Evolutionary conservation across 2,113 vertebrate species (phyloP).

Genomic region (Notarius quadriscutis): DNA sequence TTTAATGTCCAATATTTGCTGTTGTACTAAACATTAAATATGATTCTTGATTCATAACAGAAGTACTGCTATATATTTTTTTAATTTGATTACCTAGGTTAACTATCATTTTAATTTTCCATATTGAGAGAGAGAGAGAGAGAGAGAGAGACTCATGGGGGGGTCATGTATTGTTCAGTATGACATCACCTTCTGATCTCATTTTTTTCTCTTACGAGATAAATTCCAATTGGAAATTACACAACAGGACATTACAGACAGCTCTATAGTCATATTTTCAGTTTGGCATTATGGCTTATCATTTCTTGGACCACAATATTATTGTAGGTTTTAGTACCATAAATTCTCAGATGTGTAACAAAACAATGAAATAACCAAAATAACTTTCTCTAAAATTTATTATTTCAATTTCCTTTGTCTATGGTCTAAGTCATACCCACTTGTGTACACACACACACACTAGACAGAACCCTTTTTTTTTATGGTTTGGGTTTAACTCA

Average conservation of each 20-base stretch:
- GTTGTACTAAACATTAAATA: background rate
- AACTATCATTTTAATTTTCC: background rate
- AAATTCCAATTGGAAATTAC: constrained; percentile 24
- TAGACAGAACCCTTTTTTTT: background rate
- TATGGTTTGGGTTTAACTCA: constrained; percentile 9
- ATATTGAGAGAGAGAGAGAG: background rate
- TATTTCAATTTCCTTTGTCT: constrained; percentile 19
- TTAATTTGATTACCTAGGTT: background rate
- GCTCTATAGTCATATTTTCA: constrained; percentile 30
- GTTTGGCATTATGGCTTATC: constrained; percentile 28
- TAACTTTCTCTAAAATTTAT: background rate
- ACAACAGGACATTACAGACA: constrained; percentile 15
- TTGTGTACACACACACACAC: background rate
- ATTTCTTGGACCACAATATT: constrained; percentile 32
- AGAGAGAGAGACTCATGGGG: background rate
- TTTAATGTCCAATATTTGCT: background rate
- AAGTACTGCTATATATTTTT: background rate
- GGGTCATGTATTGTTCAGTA: constrained; percentile 11
- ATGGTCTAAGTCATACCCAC: constrained; percentile 8
- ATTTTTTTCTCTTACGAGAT: constrained; percentile 12
- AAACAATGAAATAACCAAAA: constrained; percentile 14
- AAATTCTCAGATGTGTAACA: constrained; percentile 21
- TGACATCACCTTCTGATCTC: constrained; percentile 35
- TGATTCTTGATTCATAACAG: background rate
- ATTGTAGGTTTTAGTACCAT: constrained; percentile 25